Evolutionary conservation across 2,113 vertebrate genomes (phyloP).

Genomic region (Pseudolaguvia tuberculata): DNA sequence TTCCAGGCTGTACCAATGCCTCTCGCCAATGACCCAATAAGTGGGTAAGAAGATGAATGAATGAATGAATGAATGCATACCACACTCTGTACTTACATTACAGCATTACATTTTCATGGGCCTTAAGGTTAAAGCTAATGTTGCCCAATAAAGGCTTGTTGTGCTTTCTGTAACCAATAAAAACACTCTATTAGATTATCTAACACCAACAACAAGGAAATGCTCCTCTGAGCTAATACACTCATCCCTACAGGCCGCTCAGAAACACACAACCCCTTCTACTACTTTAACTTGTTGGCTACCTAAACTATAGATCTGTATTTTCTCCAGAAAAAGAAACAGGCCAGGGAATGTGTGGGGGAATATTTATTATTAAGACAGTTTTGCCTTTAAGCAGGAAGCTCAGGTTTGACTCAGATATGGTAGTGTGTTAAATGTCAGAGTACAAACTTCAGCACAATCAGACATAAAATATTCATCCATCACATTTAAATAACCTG

Average conservation of each 20-base stretch:
- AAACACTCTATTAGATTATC: slow-evolving; percentile 44
- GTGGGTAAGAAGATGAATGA: no score
- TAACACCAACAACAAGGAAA: slow-evolving; percentile 24
- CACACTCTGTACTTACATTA: slow-evolving; percentile 30
- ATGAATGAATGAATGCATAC: no score
- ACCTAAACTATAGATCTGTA: slow-evolving; percentile 30
- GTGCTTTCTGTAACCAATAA: slow-evolving; percentile 47
- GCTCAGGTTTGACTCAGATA: neutral
- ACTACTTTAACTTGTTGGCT: slow-evolving; percentile 33
- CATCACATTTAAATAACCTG: neutral
- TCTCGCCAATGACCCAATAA: no score
- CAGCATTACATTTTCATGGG: slow-evolving; percentile 43
- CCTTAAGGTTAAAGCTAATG: slow-evolving; percentile 49
- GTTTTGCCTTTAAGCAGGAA: neutral
- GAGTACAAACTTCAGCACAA: neutral
- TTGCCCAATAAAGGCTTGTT: slow-evolving; percentile 53
- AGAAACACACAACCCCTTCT: slow-evolving; percentile 30
- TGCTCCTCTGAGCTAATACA: slow-evolving; percentile 21
- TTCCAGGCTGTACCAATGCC: no score
- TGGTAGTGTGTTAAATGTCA: neutral
- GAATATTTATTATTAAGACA: neutral
- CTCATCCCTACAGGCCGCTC: slow-evolving; percentile 35
- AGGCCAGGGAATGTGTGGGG: neutral
- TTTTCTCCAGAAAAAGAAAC: slow-evolving; percentile 28
- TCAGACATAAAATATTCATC: no score